Percentiles rank a stretch among this genome's conserved stretches.
These are phyloP conservation scores for Perognathus longimembris DNA, from an alignment of 2,113 vertebrate species.

Conservation along the genomic window DNA sequence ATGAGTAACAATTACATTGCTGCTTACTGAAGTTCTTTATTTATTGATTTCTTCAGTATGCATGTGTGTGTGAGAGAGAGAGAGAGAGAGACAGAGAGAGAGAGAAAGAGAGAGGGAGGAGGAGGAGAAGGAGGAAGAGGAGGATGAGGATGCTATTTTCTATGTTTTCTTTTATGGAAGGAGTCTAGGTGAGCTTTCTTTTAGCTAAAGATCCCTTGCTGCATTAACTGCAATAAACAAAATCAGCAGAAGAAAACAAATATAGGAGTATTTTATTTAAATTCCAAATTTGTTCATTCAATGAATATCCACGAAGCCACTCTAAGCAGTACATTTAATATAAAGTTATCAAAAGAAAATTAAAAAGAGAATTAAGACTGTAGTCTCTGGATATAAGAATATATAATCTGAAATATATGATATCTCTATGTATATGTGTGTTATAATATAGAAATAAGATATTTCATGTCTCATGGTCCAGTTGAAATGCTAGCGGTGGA, in stretches of 20 bases:
- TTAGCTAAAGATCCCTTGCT: constrained; percentile 83
- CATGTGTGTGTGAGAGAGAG: not conserved
- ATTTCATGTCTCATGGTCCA: not conserved
- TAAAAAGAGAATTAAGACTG: not conserved
- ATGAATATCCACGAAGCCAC: not conserved
- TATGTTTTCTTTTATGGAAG: not conserved
- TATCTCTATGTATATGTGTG: not conserved
- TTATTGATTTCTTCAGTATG: not conserved
- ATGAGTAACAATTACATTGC: not conserved
- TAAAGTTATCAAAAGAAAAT: not conserved
- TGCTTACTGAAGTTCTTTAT: not conserved
- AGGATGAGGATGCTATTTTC: not conserved
- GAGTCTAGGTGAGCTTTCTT: constrained; percentile 11
- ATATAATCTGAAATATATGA: not conserved
- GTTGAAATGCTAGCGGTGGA: not conserved
- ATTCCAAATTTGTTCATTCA: constrained; percentile 20
- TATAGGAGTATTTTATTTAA: not conserved
- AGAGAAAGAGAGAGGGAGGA: not conserved
- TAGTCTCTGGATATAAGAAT: not conserved
- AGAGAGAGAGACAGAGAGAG: not conserved
- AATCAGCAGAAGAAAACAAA: constrained; percentile 64
- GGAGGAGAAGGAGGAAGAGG: not conserved
- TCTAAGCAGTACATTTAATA: not conserved
- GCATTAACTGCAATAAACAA: constrained; percentile 84
- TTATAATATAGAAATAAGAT: not conserved